These are phyloP conservation scores for Perognathus longimembris DNA, from an alignment of 2,113 vertebrate species.

Conservation along the genomic window DNA sequence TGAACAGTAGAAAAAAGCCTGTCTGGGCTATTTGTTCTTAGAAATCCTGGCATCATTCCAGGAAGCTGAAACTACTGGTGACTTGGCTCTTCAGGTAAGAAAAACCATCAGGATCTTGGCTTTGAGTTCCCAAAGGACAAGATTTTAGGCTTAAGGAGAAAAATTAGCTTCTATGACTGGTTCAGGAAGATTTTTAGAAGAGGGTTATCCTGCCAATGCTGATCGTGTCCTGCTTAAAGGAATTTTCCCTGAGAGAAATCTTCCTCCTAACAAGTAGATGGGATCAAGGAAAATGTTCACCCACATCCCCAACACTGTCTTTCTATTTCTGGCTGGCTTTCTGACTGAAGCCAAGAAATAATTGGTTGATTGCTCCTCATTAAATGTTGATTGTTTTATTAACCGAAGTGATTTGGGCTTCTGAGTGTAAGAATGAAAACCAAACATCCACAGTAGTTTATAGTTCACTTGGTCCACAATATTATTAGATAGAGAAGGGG, in stretches of 20 bases:
- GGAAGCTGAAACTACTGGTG: slow-evolving; percentile 18
- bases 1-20: background rate
- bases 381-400: slow-evolving; percentile 58
- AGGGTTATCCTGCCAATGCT: slow-evolving; percentile 12
- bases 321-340: background rate
- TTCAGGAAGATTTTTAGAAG: slow-evolving; percentile 40
- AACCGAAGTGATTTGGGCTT: slow-evolving; percentile 17
- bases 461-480: background rate
- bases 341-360: slow-evolving; percentile 40
- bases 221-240: background rate
- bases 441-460: background rate
- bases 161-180: background rate
- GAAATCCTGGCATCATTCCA: slow-evolving; percentile 19
- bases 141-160: slow-evolving; percentile 41
- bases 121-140: slow-evolving; percentile 16
- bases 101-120: slow-evolving; percentile 27
- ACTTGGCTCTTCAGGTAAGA: slow-evolving; percentile 38
- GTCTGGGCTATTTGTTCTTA: slow-evolving; percentile 27
- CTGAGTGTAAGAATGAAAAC: slow-evolving; percentile 14
- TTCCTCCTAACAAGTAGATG: background rate
- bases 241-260: slow-evolving; percentile 4
- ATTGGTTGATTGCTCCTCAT: slow-evolving; percentile 43
- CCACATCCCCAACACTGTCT: background rate
- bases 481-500: slow-evolving; percentile 22
- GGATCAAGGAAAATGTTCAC: slow-evolving; percentile 26